Base-by-base conservation (phyloP, 2,113 vertebrate species). In the Zootoca vivipara region DNA sequence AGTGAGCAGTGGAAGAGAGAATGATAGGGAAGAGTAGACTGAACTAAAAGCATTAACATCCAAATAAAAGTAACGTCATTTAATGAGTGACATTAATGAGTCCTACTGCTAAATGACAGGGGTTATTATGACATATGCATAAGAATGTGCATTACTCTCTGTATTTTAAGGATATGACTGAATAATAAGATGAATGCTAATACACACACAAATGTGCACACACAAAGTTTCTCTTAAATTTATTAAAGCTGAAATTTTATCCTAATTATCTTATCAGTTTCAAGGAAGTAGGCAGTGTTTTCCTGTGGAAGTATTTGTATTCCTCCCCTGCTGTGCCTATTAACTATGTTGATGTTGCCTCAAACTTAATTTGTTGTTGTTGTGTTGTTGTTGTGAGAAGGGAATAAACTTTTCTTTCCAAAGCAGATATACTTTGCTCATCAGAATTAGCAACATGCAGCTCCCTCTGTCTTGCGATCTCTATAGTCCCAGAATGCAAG, bases 1-100 rank as follows among this genome's bases (percentile, higher is more conserved):
- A 52, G 56, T 40, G 26, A 84, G 38, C 40, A 9, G 4, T 86
- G 35, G 42, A 78, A 88, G 85, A 35, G 0, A 20, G 42, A 70
- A 88, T 78, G 86, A 93, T 82, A 92, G 89, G 90, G 90, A 86
- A 94, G 83, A 91, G 40, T 18, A 86, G 70, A 73, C 24, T 82
- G 82, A 87, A 87, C 30, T 89, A 94, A 92, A 74, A 92, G 64
- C 40, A 73, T 77, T 46, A 6, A 67, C 4, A n/a, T 83, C 82
- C 10, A 7, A 91, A 88, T 67, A 12, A 89, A 93, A 28, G 1
- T 12, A 80, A 52, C 77, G 15, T 24, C 42, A 26, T 92, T 75
- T 90, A 94, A 91, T 75, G 83, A 91, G 16, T 12, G 78, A 72
- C 3, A 46, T 67, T 18, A 74, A 22, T 26, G 5, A 89, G 46